Evolutionary conservation across 2,797 vertebrate genomes (phyloP).

Genomic region (Poecilia wingei): DNA sequence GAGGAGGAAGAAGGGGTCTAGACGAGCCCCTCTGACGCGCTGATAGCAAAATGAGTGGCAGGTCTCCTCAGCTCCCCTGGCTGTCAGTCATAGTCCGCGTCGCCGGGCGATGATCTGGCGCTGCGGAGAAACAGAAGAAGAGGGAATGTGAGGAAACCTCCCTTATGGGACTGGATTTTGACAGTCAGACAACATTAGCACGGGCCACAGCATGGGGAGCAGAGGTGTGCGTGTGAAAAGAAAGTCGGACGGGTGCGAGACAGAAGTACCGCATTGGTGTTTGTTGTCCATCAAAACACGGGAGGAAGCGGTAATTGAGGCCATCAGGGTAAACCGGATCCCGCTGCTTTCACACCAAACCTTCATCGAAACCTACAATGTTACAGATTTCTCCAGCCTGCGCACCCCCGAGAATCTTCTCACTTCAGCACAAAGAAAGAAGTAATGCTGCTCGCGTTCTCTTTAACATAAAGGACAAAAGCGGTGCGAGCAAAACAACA

Average conservation of each 20-base stretch:
- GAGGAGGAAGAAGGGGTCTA: slow-evolving; percentile 44
- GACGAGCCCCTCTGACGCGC: slow-evolving; percentile 61
- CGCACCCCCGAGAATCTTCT: not conserved
- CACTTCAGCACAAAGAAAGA: not conserved
- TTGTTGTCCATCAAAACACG: slow-evolving; percentile 68
- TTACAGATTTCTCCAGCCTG: slow-evolving; percentile 24
- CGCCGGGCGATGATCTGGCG: slow-evolving; percentile 68
- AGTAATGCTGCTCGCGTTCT: not conserved
- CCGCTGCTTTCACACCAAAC: slow-evolving; percentile 58
- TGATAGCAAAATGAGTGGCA: slow-evolving; percentile 82
- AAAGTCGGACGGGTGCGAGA: slow-evolving; percentile 29
- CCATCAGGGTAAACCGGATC: slow-evolving; percentile 69
- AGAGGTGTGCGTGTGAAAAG: slow-evolving; percentile 43
- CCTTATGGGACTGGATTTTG: slow-evolving; percentile 49
- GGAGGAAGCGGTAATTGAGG: slow-evolving; percentile 61
- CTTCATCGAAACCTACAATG: slow-evolving; percentile 33
- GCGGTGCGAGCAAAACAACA: not conserved
- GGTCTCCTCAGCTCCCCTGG: slow-evolving; percentile 80
- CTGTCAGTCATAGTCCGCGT: slow-evolving; percentile 88
- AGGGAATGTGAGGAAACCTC: slow-evolving; percentile 71
- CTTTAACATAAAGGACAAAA: not conserved
- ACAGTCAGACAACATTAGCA: slow-evolving; percentile 68
- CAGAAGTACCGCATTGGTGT: slow-evolving; percentile 50
- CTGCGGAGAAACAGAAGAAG: slow-evolving; percentile 78
- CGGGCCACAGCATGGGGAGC: slow-evolving; percentile 4